Conservation (phyloP, 2,113 vertebrate species). For the Tyrannus savana region DNA sequence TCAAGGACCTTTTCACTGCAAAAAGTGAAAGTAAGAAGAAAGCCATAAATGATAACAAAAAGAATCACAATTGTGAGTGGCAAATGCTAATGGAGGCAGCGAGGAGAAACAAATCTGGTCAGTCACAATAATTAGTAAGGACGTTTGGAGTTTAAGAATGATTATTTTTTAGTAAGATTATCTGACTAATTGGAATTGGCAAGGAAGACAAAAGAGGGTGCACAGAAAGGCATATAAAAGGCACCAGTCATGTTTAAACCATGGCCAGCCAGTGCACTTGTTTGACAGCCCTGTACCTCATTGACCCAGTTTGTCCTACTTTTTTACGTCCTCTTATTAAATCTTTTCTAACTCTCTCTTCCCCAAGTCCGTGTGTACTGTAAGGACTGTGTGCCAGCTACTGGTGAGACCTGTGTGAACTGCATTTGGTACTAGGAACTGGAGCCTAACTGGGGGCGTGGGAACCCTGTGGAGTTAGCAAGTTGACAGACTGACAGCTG, state of each 20-base stretch:
- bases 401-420: neutral
- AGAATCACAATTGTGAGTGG: neutral
- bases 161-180: neutral
- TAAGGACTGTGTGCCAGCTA: neutral
- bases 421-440: neutral
- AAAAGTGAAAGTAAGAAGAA: neutral
- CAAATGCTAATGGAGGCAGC: neutral
- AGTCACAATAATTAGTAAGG: neutral
- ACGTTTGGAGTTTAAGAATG: neutral
- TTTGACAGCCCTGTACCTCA: neutral
- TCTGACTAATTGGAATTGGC: neutral
- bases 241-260: neutral
- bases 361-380: neutral
- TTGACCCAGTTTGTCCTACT: neutral
- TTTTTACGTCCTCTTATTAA: neutral
- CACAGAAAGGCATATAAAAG: neutral
- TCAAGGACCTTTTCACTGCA: neutral
- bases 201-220: neutral
- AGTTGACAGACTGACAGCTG: neutral
- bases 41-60: neutral
- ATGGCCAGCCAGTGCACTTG: neutral
- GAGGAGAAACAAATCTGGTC: neutral
- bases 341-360: neutral
- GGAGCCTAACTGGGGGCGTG: neutral
- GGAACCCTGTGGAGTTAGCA: neutral